Evolutionary conservation across 2,797 vertebrate species (phyloP), one percentile per base, ranked within the genome.

Genomic region (Thunnus albacares): DNA sequence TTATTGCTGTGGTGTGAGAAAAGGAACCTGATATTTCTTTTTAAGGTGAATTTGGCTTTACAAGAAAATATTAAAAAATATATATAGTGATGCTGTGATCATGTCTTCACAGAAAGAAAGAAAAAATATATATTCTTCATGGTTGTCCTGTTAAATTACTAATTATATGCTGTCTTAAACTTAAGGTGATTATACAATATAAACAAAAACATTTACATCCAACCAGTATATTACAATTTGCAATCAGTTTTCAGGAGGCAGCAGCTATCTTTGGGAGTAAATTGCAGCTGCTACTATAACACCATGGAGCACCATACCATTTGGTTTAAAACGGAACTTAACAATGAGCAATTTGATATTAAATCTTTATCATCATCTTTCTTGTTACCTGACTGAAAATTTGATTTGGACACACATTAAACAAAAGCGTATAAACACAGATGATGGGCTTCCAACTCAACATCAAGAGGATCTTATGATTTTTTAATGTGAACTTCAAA

Each of bases 371-470:
- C 65, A 77, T 63, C 71, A 70, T 81, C 52, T 78, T 84, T 75
- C 30, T 77, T 51, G 75, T 76, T 63, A 81, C 73, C 68, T 75
- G 73, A 78, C 63, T 68, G 45, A 82, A 91, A 88, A 75, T 91
- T 81, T 92, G 91, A 90, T 94, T 89, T 93, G 91, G 93, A 93
- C 66, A 86, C 87, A 94, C 90, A 92, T 93, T 87, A 95, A 94
- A 92, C 89, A 87, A 91, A 91, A 85, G 60, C 66, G 82, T 88
- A 89, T 79, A 92, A 90, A 90, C 60, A 81, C 43, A 41, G 87
- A 89, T 82, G 85, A 93, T 67, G 75, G 71, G 79, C 77, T 89
- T 92, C 88, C 81, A 90, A 80, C 81, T 82, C 67, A 71, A 92
- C 93, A 93, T 94, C 89, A 94, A 92, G 91, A 80, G 63, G 49